These are phyloP conservation scores for Pemphredon lugubris DNA, from an alignment of 2,888 invertebrate genomes.

Conservation along the genomic window DNA sequence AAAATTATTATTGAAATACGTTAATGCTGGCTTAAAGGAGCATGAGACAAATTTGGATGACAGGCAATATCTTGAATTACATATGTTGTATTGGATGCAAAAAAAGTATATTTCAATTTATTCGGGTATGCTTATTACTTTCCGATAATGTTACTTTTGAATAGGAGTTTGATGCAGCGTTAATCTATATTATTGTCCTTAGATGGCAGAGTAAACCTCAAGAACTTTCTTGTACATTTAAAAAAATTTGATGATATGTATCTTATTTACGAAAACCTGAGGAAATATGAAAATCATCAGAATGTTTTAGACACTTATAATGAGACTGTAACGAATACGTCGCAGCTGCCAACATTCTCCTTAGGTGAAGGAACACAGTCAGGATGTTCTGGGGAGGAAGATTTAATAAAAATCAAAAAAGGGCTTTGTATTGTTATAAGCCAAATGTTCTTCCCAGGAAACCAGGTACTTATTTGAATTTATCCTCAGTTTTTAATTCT, in stretches of 20 bases:
- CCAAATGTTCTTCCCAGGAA: constrained; percentile 42
- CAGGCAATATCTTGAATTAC: constrained; percentile 60
- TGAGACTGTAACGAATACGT: neutral
- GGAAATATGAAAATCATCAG: constrained; percentile 23
- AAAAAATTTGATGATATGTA: constrained; percentile 48
- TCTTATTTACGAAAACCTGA: constrained; percentile 54
- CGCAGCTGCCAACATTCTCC: constrained; percentile 1
- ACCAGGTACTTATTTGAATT: constrained; percentile 34
- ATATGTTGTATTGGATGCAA: constrained; percentile 67
- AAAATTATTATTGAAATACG: constrained; percentile 24
- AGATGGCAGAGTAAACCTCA: constrained; percentile 48
- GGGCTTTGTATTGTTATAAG: constrained; percentile 76
- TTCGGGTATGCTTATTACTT: constrained; percentile 51
- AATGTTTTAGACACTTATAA: constrained; percentile 35
- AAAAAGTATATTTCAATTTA: constrained; percentile 59
- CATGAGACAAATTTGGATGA: constrained; percentile 34
- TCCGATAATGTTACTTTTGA: neutral
- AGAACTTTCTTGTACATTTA: constrained; percentile 57
- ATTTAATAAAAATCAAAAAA: constrained; percentile 42
- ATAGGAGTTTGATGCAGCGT: neutral
- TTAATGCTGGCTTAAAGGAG: constrained; percentile 44
- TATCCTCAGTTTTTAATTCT: neutral
- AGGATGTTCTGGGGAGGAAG: neutral
- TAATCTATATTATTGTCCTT: constrained; percentile 2
- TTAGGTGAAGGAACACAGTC: neutral